These are phyloP conservation scores for Astropecten irregularis DNA, from an alignment of 53 echinoderm and acorn worm species.

Conservation along the genomic window DNA sequence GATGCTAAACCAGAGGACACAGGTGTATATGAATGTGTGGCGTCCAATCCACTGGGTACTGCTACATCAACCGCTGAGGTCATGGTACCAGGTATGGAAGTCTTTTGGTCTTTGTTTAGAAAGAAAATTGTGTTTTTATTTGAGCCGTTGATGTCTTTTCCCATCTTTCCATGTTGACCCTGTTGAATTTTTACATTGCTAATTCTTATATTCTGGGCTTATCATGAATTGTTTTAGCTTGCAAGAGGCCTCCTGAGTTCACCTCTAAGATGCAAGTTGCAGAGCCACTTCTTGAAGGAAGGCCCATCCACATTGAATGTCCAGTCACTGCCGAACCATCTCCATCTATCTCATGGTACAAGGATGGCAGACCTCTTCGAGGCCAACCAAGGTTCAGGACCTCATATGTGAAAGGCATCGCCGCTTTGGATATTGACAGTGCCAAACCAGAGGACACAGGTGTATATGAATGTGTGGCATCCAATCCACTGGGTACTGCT, in stretches of 20 bases:
- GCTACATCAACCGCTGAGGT: slow-evolving; percentile 75
- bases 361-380: slow-evolving; percentile 63
- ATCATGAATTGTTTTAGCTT: no score
- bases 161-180: no score
- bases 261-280: slow-evolving; percentile 41
- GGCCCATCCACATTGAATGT: slow-evolving; percentile 51
- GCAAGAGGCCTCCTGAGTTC: slow-evolving; percentile 39
- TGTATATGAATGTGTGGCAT: slow-evolving; percentile 79
- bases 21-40: slow-evolving; percentile 83
- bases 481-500: slow-evolving; percentile 80
- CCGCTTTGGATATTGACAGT: slow-evolving; percentile 70
- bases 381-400: slow-evolving; percentile 56
- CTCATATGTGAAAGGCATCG: slow-evolving; percentile 37
- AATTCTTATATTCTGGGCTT: background rate
- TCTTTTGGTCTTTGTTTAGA: no score
- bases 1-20: slow-evolving; percentile 78
- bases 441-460: slow-evolving; percentile 79
- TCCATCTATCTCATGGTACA: slow-evolving; percentile 74
- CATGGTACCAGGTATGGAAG: slow-evolving; percentile 77
- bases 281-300: slow-evolving; percentile 52
- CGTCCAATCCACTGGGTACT: slow-evolving; percentile 77
- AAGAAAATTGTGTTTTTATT: no score
- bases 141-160: no score
- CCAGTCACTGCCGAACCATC: slow-evolving; percentile 65
- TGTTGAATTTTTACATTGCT: background rate